Conservation (phyloP, 2,888 invertebrate genomes). For the Sisyra terminalis region DNA sequence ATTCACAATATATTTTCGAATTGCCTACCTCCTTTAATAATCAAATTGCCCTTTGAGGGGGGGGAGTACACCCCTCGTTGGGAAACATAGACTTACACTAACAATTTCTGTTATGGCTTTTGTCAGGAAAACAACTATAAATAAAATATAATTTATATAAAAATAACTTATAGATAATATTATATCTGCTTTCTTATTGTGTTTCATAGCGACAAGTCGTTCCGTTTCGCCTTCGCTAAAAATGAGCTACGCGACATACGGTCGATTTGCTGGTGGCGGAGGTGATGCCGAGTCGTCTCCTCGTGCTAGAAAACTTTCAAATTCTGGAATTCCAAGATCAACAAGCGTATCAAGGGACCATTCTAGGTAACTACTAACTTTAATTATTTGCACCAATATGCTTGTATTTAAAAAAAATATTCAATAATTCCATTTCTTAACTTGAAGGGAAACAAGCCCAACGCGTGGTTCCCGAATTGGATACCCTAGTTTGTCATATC, state of each 20-base stretch:
- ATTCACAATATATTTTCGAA: no score
- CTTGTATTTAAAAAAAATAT: no score
- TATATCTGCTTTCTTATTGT: conserved; percentile 6
- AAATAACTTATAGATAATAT: no score
- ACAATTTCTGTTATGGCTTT: no score
- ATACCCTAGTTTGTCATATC: conserved; percentile 5
- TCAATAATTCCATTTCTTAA: no score
- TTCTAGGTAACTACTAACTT: conserved; percentile 24
- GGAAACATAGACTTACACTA: no score
- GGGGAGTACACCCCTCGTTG: no score
- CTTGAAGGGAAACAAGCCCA: conserved; percentile 24
- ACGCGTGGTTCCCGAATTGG: conserved; percentile 16
- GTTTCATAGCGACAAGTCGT: conserved; percentile 70
- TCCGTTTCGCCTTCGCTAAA: conserved; percentile 88
- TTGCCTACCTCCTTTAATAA: no score
- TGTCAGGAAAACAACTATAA: no score
- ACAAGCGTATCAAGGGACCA: conserved; percentile 47
- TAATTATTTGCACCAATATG: no score
- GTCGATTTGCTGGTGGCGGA: conserved; percentile 21
- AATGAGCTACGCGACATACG: conserved; percentile 52
- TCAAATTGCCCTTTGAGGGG: no score
- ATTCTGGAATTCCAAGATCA: conserved; percentile 55
- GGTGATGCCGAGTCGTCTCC: conserved; percentile 16
- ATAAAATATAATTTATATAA: no score
- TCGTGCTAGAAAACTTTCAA: conserved; percentile 40